Percentiles rank a stretch among this genome's conserved stretches.
These are phyloP conservation scores for Lypha dubia DNA, from an alignment of 2,888 invertebrate species.

Conservation along the genomic window DNA sequence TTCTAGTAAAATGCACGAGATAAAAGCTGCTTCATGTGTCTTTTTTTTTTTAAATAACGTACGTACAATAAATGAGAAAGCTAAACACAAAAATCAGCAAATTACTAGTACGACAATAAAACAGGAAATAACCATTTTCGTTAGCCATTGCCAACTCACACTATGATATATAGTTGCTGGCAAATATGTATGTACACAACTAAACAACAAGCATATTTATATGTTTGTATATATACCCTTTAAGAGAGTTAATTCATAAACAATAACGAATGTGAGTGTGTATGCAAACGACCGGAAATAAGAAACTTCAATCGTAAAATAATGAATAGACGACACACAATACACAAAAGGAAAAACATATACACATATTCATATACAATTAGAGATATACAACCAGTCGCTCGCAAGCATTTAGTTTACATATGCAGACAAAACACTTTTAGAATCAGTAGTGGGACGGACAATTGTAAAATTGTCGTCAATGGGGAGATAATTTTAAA, in stretches of 20 bases:
- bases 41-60: conserved; percentile 14
- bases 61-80: conserved; percentile 20
- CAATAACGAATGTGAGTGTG: conserved; percentile 49
- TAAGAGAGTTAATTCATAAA: conserved; percentile 40
- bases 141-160: conserved; percentile 34
- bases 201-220: conserved; percentile 15
- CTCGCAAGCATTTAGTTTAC: conserved; percentile 41
- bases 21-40: conserved; percentile 55
- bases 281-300: conserved; percentile 71
- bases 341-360: conserved; percentile 1
- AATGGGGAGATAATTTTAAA: conserved; percentile 48
- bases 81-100: conserved; percentile 2
- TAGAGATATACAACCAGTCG: not conserved
- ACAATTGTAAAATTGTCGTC: conserved; percentile 56
- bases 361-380: not conserved
- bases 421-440: conserved; percentile 55
- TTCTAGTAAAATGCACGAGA: conserved; percentile 8
- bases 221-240: not conserved
- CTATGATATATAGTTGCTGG: not conserved
- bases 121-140: conserved; percentile 64
- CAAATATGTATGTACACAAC: not conserved
- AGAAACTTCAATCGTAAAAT: conserved; percentile 72
- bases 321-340: conserved; percentile 66
- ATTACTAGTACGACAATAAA: conserved; percentile 43
- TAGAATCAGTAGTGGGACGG: conserved; percentile 52